Base-by-base conservation (phyloP, 2,888 invertebrate species). In the Diadegma fenestrale region DNA sequence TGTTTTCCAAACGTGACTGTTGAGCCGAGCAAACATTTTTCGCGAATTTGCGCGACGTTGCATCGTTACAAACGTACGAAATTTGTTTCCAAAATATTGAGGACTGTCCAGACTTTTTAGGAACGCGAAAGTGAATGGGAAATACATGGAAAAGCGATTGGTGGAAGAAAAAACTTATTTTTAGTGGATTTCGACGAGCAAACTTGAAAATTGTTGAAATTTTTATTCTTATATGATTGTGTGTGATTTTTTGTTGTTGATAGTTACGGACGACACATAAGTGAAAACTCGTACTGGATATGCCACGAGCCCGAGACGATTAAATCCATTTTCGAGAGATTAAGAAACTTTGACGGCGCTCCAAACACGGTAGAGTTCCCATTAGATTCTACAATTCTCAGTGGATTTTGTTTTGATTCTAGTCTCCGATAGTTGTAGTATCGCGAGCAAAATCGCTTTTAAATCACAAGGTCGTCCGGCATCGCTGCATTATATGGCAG, bases 271-370 rank as follows among this genome's bases (percentile, higher is more conserved):
- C 97, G 96, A 94, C 99, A 99, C 94, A 95, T 98, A 41, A 96
- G 97, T 8, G 95, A 96, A 86, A 98, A 98, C 94, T 98, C 98
- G 0, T 99, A 99, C 94, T 98, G 96, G 94, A 95, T 98, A 85
- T 98, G 98, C 93, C 95, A 97, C 91, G 97, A 99, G 33, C 95
- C 96, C 0, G 94, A 94, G 1, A 95, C 95, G 12, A 97, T 98
- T 75, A 95, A 95, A 88, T 94, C 94, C 80, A 97, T 99, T 92
- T 99, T 99, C 93, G 95, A 97, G 8, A 95, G 97, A 78, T 95
- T 99, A 43, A 95, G 99, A 85, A 97, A 97, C 93, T 97, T 95
- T 88, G 94, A 95, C 48, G 96, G 95, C 2, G 94, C 95, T 0
- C 89, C 92, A 26, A 95, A 96, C 80, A 94, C 95, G 90, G 97